phyloP scores from a whole-genome alignment of 1,140 invertebrate species.

The Orius laevigatus region DNA sequence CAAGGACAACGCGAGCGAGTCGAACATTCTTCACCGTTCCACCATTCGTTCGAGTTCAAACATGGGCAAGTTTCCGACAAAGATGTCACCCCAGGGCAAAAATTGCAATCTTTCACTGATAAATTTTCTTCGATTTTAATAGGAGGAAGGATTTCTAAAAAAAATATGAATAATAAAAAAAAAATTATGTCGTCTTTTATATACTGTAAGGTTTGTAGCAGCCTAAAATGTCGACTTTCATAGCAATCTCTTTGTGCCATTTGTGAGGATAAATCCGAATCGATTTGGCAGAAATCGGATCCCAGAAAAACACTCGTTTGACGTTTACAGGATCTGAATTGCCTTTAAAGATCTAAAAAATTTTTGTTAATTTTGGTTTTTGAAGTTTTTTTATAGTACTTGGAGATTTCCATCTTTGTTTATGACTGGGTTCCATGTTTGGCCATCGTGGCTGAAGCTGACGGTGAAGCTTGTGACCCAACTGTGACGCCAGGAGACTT shows the following conservation, averaged over 20 bases:
- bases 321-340: slow-evolving; percentile 18
- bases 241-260: slow-evolving; percentile 56
- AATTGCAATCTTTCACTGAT: slow-evolving; percentile 26
- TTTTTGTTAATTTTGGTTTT: not conserved
- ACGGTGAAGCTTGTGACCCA: slow-evolving; percentile 61
- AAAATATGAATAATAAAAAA: slow-evolving; percentile 3
- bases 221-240: slow-evolving; percentile 57
- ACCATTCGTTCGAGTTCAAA: slow-evolving; percentile 30
- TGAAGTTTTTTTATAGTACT: slow-evolving; percentile 21
- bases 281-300: slow-evolving; percentile 52
- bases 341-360: slow-evolving; percentile 20
- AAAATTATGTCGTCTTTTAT: slow-evolving; percentile 20
- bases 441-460: slow-evolving; percentile 50
- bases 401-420: slow-evolving; percentile 34
- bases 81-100: slow-evolving; percentile 30
- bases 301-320: slow-evolving; percentile 26
- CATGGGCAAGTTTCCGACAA: slow-evolving; percentile 27
- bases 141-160: not conserved
- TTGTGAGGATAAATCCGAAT: slow-evolving; percentile 52
- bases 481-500: slow-evolving; percentile 30
- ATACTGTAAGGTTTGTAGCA: slow-evolving; percentile 56
- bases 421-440: slow-evolving; percentile 45
- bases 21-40: slow-evolving; percentile 57
- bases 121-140: slow-evolving; percentile 7
- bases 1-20: slow-evolving; percentile 54